Conservation (phyloP, 2,888 invertebrate species). For the Phymatocera aterrima region DNA sequence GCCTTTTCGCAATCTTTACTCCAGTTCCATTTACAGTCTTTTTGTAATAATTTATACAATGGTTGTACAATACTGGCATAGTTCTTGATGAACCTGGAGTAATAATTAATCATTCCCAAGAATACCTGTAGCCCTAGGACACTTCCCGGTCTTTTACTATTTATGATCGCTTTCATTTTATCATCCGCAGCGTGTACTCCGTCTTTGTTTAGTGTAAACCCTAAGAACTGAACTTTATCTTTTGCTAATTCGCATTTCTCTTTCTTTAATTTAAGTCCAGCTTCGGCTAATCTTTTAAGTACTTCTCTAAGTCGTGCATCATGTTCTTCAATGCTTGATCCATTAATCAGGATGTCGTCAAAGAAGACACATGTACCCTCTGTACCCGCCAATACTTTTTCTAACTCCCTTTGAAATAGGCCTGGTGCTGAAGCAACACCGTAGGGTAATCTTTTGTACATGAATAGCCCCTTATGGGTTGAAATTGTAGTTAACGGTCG, state of each 20-base stretch:
- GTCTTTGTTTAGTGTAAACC: constrained; percentile 54
- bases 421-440: constrained; percentile 63
- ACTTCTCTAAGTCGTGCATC: constrained; percentile 45
- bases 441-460: constrained; percentile 59
- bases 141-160: constrained; percentile 31
- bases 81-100: constrained; percentile 49
- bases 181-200: constrained; percentile 54
- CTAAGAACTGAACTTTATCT: constrained; percentile 52
- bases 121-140: constrained; percentile 47
- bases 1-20: constrained; percentile 22
- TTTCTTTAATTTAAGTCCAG: constrained; percentile 52
- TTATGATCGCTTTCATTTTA: constrained; percentile 52
- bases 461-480: constrained; percentile 59
- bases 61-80: constrained; percentile 21
- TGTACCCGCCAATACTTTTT: constrained; percentile 51
- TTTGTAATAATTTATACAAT: constrained; percentile 38
- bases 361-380: constrained; percentile 49
- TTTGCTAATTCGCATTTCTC: constrained; percentile 58
- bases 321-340: constrained; percentile 49
- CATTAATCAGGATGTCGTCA: constrained; percentile 56
- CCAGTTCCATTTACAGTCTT: background rate
- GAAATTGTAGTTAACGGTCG: constrained; percentile 57
- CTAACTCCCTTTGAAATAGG: constrained; percentile 59
- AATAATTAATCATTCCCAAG: constrained; percentile 48
- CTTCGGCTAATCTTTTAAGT: constrained; percentile 48